Percentiles rank a stretch among this genome's conserved stretches.
Evolutionary conservation across 1,140 invertebrate species (phyloP).

Genomic region (Aethina tumida): DNA sequence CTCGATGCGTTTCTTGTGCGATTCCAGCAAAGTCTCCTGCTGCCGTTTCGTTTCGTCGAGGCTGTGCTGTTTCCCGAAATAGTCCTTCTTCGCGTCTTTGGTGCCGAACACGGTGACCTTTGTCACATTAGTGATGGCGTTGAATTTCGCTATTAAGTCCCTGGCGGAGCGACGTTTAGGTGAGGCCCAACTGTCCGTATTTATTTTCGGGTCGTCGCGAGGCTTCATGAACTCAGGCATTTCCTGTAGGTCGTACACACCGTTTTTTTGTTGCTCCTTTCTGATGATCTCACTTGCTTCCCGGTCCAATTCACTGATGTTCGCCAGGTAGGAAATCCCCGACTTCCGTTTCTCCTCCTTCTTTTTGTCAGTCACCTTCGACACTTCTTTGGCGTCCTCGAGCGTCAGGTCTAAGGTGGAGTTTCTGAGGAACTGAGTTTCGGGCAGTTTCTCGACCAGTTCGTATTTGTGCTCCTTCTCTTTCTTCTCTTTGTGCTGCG

Average conservation of each 20-base stretch:
- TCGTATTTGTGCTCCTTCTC: conserved; percentile 31
- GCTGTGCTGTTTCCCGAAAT: conserved; percentile 25
- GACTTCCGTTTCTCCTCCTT: conserved; percentile 46
- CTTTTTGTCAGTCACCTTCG: conserved; percentile 31
- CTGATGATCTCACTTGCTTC: conserved; percentile 66
- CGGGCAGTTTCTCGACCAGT: conserved; percentile 27
- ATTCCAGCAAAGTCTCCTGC: conserved; percentile 22
- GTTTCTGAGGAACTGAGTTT: conserved; percentile 34
- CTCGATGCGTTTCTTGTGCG: conserved; percentile 25
- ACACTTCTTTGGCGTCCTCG: conserved; percentile 38
- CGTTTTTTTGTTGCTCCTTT: conserved; percentile 26
- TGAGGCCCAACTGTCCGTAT: conserved; percentile 32
- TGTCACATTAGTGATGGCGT: conserved; percentile 48
- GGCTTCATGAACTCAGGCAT: conserved; percentile 34
- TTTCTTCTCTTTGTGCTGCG: conserved; percentile 18
- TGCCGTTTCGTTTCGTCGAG: conserved; percentile 17
- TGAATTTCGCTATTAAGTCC: conserved; percentile 54
- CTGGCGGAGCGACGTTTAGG: conserved; percentile 40
- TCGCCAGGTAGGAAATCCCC: conserved; percentile 57
- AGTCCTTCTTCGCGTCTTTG: conserved; percentile 20
- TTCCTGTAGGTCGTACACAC: conserved; percentile 26
- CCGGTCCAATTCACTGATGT: conserved; percentile 69
- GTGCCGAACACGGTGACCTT: conserved; percentile 41
- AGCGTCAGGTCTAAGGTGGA: conserved; percentile 29
- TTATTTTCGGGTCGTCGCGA: conserved; percentile 22